phyloP scores from a whole-genome alignment of 2,888 invertebrate genomes.

The Aleiodes leptofemur region DNA sequence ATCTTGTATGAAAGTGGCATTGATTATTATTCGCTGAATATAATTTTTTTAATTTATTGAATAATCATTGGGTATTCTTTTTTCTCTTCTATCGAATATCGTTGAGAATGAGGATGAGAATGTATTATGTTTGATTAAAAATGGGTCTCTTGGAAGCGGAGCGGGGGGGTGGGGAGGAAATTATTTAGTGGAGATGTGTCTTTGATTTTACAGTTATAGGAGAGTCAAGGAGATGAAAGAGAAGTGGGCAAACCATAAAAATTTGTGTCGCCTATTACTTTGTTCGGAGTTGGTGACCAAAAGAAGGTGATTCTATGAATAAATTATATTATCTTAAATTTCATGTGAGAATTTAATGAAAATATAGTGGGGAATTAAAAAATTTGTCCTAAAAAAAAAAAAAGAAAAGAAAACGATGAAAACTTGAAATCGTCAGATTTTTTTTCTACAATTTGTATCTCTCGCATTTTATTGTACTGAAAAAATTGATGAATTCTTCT shows the following conservation, averaged over 20 bases:
- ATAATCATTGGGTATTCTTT: conserved; percentile 1
- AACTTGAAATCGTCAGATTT: no score
- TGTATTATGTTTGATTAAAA: conserved; percentile 6
- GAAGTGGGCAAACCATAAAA: conserved; percentile 45
- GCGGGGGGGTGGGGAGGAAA: background rate
- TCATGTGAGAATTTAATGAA: conserved; percentile 45
- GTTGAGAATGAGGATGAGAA: background rate
- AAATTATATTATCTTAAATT: conserved; percentile 57
- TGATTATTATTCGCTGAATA: background rate
- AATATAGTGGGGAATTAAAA: conserved; percentile 45
- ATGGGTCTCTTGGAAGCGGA: background rate
- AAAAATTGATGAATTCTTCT: no score
- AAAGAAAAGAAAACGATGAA: conserved; percentile 18
- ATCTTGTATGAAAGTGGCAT: conserved; percentile 7
- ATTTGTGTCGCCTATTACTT: conserved; percentile 46
- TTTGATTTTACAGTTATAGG: conserved; percentile 51
- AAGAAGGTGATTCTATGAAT: conserved; percentile 54
- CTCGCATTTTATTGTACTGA: no score
- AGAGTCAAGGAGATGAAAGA: conserved; percentile 44
- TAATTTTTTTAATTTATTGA: background rate
- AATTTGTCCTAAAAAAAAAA: conserved; percentile 51
- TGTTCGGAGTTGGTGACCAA: conserved; percentile 43
- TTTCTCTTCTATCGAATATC: background rate
- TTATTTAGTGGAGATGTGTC: conserved; percentile 49
- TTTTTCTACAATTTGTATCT: no score